Conservation (phyloP, 2,113 vertebrate species). For the Poeciliopsis turrubarensis region DNA sequence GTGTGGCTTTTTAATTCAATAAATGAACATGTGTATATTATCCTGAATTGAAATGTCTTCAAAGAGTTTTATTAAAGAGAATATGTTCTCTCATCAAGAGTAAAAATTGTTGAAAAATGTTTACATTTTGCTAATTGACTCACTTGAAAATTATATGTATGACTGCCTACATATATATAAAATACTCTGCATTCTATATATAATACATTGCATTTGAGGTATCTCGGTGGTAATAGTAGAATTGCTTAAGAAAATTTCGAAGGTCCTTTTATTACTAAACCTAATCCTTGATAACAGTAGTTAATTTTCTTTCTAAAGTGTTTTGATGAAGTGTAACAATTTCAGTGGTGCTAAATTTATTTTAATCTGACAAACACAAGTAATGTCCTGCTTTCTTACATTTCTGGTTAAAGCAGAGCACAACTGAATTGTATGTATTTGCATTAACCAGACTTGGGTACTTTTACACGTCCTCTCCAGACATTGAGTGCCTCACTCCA, state of each 20-base stretch:
- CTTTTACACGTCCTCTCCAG: not conserved
- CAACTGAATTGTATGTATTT: not conserved
- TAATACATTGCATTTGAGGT: not conserved
- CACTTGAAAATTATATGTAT: too few species aligned
- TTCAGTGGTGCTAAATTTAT: too few species aligned
- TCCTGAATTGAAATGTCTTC: not conserved
- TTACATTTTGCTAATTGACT: too few species aligned
- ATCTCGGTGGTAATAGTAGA: not conserved
- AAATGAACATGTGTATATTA: not conserved
- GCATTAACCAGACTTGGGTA: not conserved
- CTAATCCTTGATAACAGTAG: not conserved
- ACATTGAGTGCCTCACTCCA: slow-evolving; percentile 22
- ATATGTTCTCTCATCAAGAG: too few species aligned
- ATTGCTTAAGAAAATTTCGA: not conserved
- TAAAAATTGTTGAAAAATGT: too few species aligned
- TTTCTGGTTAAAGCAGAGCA: not conserved
- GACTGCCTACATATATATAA: too few species aligned
- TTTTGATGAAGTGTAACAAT: too few species aligned
- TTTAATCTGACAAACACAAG: too few species aligned
- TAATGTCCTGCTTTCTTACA: too few species aligned
- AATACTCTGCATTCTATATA: not conserved
- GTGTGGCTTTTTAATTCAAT: too few species aligned
- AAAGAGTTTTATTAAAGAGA: not conserved
- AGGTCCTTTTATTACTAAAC: not conserved
- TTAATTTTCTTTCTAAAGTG: not conserved